A percentile compares a stretch with the other conserved stretches of the same genome.
Evolutionary conservation across 2,797 vertebrate genomes (phyloP).

Genomic region (Synaphobranchus kaupii): DNA sequence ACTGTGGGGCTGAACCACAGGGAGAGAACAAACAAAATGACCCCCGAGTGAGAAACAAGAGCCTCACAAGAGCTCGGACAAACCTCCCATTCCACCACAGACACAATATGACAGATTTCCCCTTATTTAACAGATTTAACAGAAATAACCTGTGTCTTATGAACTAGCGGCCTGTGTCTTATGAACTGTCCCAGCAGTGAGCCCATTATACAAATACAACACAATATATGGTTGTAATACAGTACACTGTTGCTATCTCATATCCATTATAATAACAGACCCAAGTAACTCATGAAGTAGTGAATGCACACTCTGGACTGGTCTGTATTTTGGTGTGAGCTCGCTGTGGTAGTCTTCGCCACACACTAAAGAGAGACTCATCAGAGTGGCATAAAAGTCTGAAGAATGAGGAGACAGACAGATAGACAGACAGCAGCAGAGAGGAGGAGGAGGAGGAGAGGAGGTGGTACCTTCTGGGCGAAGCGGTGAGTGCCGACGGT

Average conservation of each 20-base stretch:
- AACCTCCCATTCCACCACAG: neutral
- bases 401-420: neutral
- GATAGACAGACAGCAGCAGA: neutral
- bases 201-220: neutral
- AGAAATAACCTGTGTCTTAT: neutral
- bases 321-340: too few species aligned
- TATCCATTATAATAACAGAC: neutral
- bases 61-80: constrained; percentile 5
- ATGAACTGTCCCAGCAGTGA: neutral
- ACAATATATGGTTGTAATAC: too few species aligned
- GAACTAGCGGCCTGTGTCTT: neutral
- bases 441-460: neutral
- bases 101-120: neutral
- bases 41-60: constrained; percentile 27
- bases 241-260: neutral
- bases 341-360: neutral
- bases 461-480: constrained; percentile 77
- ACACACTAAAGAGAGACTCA: neutral
- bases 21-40: constrained; percentile 49
- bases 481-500: constrained; percentile 83
- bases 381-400: neutral
- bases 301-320: too few species aligned
- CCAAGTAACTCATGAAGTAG: neutral
- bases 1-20: constrained; percentile 86
- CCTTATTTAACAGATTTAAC: neutral